These are phyloP conservation scores for Nettapus auritus DNA, from an alignment of 2,113 vertebrate genomes.

Conservation along the genomic window DNA sequence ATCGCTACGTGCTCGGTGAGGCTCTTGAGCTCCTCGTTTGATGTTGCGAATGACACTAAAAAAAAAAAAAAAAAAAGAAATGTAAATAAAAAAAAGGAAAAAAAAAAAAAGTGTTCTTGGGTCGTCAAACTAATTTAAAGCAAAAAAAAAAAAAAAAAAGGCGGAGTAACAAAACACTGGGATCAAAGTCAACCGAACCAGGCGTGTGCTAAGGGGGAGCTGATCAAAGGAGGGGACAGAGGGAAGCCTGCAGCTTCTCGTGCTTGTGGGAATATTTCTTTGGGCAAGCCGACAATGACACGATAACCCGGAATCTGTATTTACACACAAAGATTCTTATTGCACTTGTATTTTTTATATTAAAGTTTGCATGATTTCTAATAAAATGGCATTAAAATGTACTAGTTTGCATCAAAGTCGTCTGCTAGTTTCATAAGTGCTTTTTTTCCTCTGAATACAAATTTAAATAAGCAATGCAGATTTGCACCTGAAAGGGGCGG, in stretches of 20 bases:
- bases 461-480: slow-evolving; percentile 44
- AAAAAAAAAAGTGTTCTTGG: background rate
- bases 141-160: background rate
- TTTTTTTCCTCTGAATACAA: slow-evolving; percentile 37
- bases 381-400: slow-evolving; percentile 84
- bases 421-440: slow-evolving; percentile 62
- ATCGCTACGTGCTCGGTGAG: background rate
- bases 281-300: slow-evolving; percentile 42
- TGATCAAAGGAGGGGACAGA: background rate
- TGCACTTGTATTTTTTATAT: slow-evolving; percentile 86
- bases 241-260: slow-evolving; percentile 9
- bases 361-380: slow-evolving; percentile 88
- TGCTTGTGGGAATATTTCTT: slow-evolving; percentile 23
- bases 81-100: slow-evolving; percentile 50
- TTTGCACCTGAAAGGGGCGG: slow-evolving; percentile 55
- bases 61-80: background rate
- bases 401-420: slow-evolving; percentile 72
- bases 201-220: background rate
- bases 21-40: slow-evolving; percentile 42
- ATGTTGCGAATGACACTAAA: slow-evolving; percentile 63
- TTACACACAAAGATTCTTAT: slow-evolving; percentile 76
- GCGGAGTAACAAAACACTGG: background rate
- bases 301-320: slow-evolving; percentile 67
- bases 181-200: background rate
- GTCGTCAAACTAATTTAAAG: slow-evolving; percentile 2